Base-by-base conservation (phyloP, 2,888 invertebrate genomes). In the Eumacrocentrus americanus region DNA sequence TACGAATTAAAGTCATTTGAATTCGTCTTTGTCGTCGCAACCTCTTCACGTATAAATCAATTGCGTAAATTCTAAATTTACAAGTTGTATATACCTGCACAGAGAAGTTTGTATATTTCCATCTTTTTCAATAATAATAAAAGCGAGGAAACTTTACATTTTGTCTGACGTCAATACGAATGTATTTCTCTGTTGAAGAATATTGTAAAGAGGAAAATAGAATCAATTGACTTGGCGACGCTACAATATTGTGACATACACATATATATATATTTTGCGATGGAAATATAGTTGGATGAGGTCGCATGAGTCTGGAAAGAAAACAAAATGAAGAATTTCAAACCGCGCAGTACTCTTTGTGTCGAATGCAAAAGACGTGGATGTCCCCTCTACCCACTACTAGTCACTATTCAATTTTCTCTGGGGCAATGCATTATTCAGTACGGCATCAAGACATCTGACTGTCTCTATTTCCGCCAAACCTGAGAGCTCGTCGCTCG, bases 351-450 rank as follows among this genome's bases (percentile, higher is more conserved):
- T 44, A 50, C 20, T 57, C 22, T 22, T 58, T 20, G 48, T 57
- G 57, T 50, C 50, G 40, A 25, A 40, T 18, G 44, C 25, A n/a
- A n/a, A n/a, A n/a, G n/a, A n/a, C n/a, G n/a, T n/a, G n/a, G n/a
- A n/a, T n/a, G n/a, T n/a, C n/a, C n/a, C n/a, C n/a, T n/a, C n/a
- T n/a, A n/a, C n/a, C n/a, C n/a, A n/a, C n/a, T 52, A 57, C 53
- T 60, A 62, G 63, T 59, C 63, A 51, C 70, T 67, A 71, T 71
- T 71, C 72, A 71, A 71, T 73, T 74, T 73, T 72, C 66, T 67
- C 66, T 61, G 54, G 57, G 61, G 65, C 66, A 67, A 71, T 74
- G 72, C 71, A 74, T 73, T 74, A 74, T 73, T 73, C 73, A 73
- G 70, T 56, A 65, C 69, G 61, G 62, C 71, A 65, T 68, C 72